Conservation (phyloP, 2,113 vertebrate species). For the Lepus americanus region DNA sequence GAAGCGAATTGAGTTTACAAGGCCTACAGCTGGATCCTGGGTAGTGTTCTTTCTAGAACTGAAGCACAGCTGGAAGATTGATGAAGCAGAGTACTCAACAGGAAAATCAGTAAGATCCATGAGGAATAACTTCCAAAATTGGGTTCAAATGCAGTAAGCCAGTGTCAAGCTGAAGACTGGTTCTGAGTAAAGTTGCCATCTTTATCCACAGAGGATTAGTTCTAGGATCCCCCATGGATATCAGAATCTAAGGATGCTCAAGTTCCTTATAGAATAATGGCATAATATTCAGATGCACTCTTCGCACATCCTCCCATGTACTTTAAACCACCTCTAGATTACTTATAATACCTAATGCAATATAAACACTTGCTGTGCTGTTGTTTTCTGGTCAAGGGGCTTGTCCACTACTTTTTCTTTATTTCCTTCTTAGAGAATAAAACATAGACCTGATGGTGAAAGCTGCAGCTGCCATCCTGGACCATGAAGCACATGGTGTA, state of each 20-base stretch:
- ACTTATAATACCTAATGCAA: neutral
- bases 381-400: neutral
- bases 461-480: neutral
- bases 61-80: neutral
- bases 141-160: neutral
- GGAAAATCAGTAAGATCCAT: neutral
- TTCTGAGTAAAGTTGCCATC: neutral
- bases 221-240: neutral
- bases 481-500: neutral
- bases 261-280: neutral
- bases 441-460: neutral
- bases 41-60: neutral
- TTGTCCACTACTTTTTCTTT: neutral
- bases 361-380: neutral
- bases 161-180: neutral
- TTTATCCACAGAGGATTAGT: neutral
- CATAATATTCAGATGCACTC: neutral
- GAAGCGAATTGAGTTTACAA: neutral
- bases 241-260: neutral
- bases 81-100: neutral
- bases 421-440: neutral
- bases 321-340: neutral
- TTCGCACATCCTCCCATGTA: neutral
- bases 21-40: neutral
- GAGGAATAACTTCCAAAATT: conserved; percentile 28